Conservation (phyloP, 2,888 invertebrate genomes). For the Chymomyza procnemis region DNA sequence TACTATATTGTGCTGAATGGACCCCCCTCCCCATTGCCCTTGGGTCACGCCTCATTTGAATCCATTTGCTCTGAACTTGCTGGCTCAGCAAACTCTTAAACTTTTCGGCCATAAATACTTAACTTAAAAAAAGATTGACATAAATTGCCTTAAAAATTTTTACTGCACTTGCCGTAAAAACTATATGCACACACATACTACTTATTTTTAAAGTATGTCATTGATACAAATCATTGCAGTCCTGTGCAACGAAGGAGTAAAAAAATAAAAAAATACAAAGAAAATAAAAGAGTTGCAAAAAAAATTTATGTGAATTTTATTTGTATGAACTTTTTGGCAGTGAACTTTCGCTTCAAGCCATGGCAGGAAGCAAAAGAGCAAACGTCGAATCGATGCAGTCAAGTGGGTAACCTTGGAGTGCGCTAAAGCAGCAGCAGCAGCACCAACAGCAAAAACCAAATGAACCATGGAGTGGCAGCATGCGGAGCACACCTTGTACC, state of each 20-base stretch:
- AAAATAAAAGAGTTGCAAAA: too few relatives aligned
- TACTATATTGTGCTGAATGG: background rate
- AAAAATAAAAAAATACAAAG: background rate
- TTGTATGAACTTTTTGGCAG: constrained; percentile 36
- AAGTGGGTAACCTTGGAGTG: background rate
- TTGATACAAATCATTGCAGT: constrained; percentile 45
- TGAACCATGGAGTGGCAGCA: constrained; percentile 48
- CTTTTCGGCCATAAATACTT: background rate
- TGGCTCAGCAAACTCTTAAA: constrained; percentile 20
- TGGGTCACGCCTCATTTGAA: constrained; percentile 24
- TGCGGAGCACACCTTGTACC: constrained; percentile 16
- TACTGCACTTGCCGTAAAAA: constrained; percentile 4
- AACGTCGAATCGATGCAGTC: constrained; percentile 17
- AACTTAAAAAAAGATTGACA: background rate
- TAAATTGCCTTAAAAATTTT: background rate
- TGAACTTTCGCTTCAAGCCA: constrained; percentile 18
- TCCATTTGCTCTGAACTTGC: constrained; percentile 11
- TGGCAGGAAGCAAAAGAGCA: constrained; percentile 18
- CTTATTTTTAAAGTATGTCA: constrained; percentile 10
- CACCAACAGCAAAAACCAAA: constrained; percentile 44
- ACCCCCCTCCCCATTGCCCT: constrained; percentile 2
- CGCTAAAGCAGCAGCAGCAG: background rate
- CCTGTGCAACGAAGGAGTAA: constrained; percentile 31
- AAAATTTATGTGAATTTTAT: constrained; percentile 60
- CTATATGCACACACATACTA: background rate